Base-by-base conservation (phyloP, 2,113 vertebrate genomes). In the Leucopsar rothschildi region DNA sequence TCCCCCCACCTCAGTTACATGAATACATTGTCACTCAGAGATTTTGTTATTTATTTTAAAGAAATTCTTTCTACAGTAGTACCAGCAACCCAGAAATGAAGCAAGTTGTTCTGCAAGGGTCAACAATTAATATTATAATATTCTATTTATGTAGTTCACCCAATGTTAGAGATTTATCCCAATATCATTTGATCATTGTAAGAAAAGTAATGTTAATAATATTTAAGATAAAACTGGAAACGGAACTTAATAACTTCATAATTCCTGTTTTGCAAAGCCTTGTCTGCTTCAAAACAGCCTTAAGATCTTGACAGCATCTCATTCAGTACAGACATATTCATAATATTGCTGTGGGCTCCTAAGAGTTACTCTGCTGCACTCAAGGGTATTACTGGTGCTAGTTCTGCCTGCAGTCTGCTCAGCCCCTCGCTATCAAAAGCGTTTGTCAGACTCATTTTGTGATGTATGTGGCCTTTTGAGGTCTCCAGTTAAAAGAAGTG, bases 11-110 rank as follows among this genome's bases (percentile, higher is more conserved):
- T 22, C 23, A 10, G 21, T 55, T 73, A 22, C 15, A 29, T 29
- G 14, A 85, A 31, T 56, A 50, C 12, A 27, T 60, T 65, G 25
- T 65, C 81, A 9, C 52, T 85, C 17, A 39, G 16, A 84, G 42
- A 21, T 72, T 91, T 87, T 56, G n/a, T 79, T 82, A 25, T 14
- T 52, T 80, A 31, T 45, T 91, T 90, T 49, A 85, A 82, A 79
- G 35, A 47, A 52, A n/a, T 6, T 40, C 18, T 84, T 53, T 9
- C 2, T 61, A 20, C n/a, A 76, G 25, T 37, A 76, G 57, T 64
- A 50, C 17, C 37, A 79, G 53, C 25, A 76, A 76, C 31, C 12
- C 65, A 39, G 31, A 78, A 64, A 64, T 25, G 28, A 75, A 71
- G 17, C 27, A 50, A 63, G 14, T 47, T 64, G 2, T 63, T 87